phyloP scores from a whole-genome alignment of 2,888 invertebrate species.

The Ariolimax columbianus region DNA sequence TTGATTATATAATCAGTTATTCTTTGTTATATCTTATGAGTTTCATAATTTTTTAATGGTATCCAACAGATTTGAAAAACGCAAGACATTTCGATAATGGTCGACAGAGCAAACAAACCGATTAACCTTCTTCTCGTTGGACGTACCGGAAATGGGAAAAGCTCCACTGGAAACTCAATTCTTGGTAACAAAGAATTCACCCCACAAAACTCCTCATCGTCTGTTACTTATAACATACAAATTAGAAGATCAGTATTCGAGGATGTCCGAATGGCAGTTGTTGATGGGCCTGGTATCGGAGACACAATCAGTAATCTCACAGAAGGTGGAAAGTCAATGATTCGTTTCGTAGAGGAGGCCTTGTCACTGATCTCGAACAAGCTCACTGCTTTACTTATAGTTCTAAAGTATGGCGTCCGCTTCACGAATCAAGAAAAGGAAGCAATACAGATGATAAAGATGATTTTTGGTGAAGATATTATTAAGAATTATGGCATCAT shows the following conservation, averaged over 20 bases:
- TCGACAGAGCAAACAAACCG: no score
- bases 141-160: slow-evolving; percentile 34
- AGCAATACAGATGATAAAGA: slow-evolving; percentile 3
- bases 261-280: not conserved
- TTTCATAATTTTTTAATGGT: not conserved
- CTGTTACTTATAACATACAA: not conserved
- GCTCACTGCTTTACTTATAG: not conserved
- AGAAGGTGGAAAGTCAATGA: slow-evolving; percentile 9
- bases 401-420: slow-evolving; percentile 26
- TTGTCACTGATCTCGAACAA: not conserved
- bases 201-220: not conserved
- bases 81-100: not conserved
- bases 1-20: no score
- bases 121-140: not conserved
- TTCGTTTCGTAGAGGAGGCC: not conserved
- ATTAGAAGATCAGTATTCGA: not conserved
- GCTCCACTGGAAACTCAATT: slow-evolving; percentile 31
- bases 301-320: not conserved
- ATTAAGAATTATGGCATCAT: slow-evolving; percentile 13
- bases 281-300: not conserved
- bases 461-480: slow-evolving; percentile 12
- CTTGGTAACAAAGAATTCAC: slow-evolving; percentile 8
- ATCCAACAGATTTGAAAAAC: not conserved
- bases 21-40: not conserved
- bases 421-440: slow-evolving; percentile 31